Base-by-base conservation (phyloP, 2,113 vertebrate species). In the Equus przewalskii region DNA sequence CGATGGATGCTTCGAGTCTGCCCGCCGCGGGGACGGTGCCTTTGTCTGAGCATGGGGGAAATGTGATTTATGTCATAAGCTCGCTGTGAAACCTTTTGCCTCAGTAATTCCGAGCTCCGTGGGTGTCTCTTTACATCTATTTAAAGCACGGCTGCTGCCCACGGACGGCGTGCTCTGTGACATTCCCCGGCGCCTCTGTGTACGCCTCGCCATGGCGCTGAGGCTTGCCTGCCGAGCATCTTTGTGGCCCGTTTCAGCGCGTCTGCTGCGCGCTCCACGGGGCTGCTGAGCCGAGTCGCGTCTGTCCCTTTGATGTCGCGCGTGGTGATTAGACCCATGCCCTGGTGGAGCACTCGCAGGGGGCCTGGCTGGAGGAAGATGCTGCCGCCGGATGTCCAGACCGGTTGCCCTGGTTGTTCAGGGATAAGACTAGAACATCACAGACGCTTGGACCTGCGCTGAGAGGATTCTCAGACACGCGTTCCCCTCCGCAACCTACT, bases 101-200 rank as follows among this genome's bases (percentile, higher is more conserved):
- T 97, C 94, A 19, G 93, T 89, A 86, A 96, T 94, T 97, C 96
- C 36, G 78, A 72, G 86, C 95, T 72, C 97, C 95, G 33, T 16
- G 91, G 96, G 93, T 64, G 94, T 97, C 96, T 96, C 91, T 60
- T 93, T 62, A 96, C 93, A 96, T 93, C 97, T 97, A 83, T 89
- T 91, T 91, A 91, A 84, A 91, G 93, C 22, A 26, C 21, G 41
- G 90, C 91, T 67, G 96, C 51, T 82, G 96, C 91, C 81, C 96
- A 79, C 4, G 4, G 92, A 67, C 33, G 4, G 83, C 3, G 9
- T 76, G 88, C 85, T 81, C 95, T 22, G 93, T 15, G 92, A 79
- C 93, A 73, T 10, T 62, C 70, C 94, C 83, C 6, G 22, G 81
- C 12, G 92, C 75, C 73, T 62, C 54, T 82, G 81, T 12, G 64